Evolutionary conservation across 2,888 invertebrate species (phyloP), one percentile per base, ranked within the genome.

Genomic region (Chouioia cunea): DNA sequence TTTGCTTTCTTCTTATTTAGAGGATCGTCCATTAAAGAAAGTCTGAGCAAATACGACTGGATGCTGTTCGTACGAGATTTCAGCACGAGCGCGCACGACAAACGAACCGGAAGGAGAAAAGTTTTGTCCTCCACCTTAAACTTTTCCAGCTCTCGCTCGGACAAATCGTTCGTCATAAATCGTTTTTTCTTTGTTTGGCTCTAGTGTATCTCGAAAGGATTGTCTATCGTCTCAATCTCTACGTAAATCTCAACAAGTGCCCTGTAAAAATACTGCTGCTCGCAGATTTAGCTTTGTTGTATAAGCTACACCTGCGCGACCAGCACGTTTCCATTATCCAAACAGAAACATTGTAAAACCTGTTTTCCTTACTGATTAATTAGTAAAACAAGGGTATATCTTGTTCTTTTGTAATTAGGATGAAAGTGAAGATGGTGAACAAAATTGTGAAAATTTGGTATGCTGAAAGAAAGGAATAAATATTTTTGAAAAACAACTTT

Each of bases 161-260:
- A 82, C 80, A 82, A 83, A 83, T 83, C 79, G 82, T 76, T 78
- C 75, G 77, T 79, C 80, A 79, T 82, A 83, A 82, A 83, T 83
- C 80, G 79, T 78, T 77, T 10, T 36, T 12, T 27, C 27, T 27
- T 77, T 73, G 77, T 78, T 77, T 78, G 27, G 76, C 77, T 76
- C 77, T 59, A 70, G 75, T 74, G 74, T 75, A 74, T 75, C 66
- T 69, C 63, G 63, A 65, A 60, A 76, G 73, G 76, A 74, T 71
- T 79, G 73, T 74, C 65, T 53, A 71, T 65, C 64, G 43, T 47
- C 58, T 27, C 47, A 46, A 53, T 68, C 2, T 65, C 47, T 60
- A 16, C 65, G 65, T 60, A 65, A 63, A 74, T 72, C 47, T 73
- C 52, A 59, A 6, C 47, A 65, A 64, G 46, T 22, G 64, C 8